Base-by-base conservation (phyloP, 2,113 vertebrate genomes). In the Cacatua alba region DNA sequence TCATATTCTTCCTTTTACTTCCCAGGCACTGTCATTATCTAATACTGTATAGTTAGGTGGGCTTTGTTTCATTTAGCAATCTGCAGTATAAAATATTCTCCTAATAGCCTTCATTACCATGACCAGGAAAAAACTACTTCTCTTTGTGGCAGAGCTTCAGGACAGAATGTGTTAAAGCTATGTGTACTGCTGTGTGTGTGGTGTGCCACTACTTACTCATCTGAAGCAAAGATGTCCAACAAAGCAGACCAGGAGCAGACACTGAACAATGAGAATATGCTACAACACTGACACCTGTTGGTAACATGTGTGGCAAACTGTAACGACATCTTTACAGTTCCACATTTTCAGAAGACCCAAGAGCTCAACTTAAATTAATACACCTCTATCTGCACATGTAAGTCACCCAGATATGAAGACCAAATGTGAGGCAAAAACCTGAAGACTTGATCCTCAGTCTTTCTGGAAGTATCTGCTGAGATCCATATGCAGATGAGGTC, bases 251-350 rank as follows among this genome's bases (percentile, higher is more conserved):
- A 70, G 57, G 18, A 96, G 43, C 70, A 94, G 69, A 88, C 13
- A 9, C 62, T 29, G 14, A 70, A 88, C 41, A 57, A 31, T 11
- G 70, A 85, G 90, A 94, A 70, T 21, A 21, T 63, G 92, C 93
- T 77, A 43, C 97, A 97, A 98, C 88, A 95, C 97, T 98, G 98
- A 98, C 97, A 98, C 95, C 96, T 98, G 83, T 98, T 97, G 98
- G 97, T 92, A 94, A 63, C 33, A 90, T 95, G 31, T 9, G 29
- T 84, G 39, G 63, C 88, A 80, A 84, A 71, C 43, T 80, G 14
- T n/a, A 37, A 23, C 4, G 4, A 29, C 26, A 24, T 67, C 28
- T n/a, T 70, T 16, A 31, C 6, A 31, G 13, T 24, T 57, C 44
- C 52, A 13, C 46, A 21, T 86, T 82, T 86, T 72, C 59, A 67